These are phyloP conservation scores for Alcis repandata DNA, from an alignment of 2,888 invertebrate genomes.

Conservation along the genomic window DNA sequence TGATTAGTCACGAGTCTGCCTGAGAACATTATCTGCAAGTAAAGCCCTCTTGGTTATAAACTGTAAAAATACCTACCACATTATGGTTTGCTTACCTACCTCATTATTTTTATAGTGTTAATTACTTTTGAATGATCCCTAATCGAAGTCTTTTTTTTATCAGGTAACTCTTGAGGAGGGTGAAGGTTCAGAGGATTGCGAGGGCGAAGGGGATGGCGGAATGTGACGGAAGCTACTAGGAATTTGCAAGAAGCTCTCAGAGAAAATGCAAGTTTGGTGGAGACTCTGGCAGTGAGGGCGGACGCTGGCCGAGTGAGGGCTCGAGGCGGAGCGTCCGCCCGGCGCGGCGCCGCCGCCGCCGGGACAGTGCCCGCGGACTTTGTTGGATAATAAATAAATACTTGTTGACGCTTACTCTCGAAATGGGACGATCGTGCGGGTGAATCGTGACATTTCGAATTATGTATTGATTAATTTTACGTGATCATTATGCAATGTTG, in stretches of 20 bases:
- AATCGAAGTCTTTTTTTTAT: constrained; percentile 33
- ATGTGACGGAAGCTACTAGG: constrained; percentile 98
- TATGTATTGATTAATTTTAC: constrained; percentile 75
- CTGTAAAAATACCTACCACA: background rate
- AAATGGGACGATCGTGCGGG: constrained; percentile 74
- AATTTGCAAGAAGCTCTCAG: constrained; percentile 95
- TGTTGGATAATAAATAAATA: constrained; percentile 74
- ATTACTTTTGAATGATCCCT: constrained; percentile 1
- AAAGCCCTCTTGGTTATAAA: background rate
- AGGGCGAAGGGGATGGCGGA: constrained; percentile 88
- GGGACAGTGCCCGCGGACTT: constrained; percentile 47
- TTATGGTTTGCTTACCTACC: no score
- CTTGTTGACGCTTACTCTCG: constrained; percentile 85
- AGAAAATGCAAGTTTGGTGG: constrained; percentile 96
- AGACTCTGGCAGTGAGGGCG: constrained; percentile 90
- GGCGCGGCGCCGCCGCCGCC: constrained; percentile 33
- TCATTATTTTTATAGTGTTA: no score
- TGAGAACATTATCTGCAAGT: constrained; percentile 5
- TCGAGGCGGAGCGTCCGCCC: constrained; percentile 30
- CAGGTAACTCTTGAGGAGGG: constrained; percentile 96
- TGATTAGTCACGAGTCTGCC: constrained; percentile 4
- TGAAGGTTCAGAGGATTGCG: constrained; percentile 89
- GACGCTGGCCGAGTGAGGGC: constrained; percentile 52
- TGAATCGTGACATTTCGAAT: constrained; percentile 80
- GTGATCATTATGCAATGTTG: constrained; percentile 84